Evolutionary conservation across 2,113 vertebrate genomes (phyloP).

Genomic region (Prolemur simus): DNA sequence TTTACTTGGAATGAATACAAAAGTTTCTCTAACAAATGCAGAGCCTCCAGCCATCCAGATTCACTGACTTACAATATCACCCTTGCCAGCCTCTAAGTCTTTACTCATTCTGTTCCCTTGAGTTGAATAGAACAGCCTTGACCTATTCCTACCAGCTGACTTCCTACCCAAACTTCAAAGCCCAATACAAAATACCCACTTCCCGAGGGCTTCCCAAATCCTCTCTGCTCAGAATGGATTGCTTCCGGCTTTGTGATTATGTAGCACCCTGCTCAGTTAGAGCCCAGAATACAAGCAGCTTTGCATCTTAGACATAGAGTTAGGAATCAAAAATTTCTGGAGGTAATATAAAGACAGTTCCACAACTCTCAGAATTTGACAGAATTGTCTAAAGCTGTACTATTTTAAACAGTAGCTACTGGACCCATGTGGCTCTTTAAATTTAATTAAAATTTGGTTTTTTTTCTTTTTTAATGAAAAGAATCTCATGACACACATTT

Average conservation of each 20-base stretch:
- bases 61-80: accelerated
- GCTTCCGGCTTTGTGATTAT: neutral
- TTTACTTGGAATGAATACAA: constrained; percentile 1
- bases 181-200: neutral
- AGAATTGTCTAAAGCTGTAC: neutral
- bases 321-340: neutral
- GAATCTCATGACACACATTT: neutral
- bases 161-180: neutral
- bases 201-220: neutral
- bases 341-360: neutral
- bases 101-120: neutral
- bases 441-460: neutral
- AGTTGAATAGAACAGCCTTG: neutral
- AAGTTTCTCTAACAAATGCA: neutral
- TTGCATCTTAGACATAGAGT: neutral
- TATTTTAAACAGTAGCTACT: neutral
- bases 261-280: neutral
- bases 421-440: neutral
- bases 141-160: neutral
- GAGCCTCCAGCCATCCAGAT: neutral
- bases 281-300: neutral
- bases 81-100: neutral
- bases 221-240: neutral
- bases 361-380: neutral
- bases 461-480: neutral